phyloP scores from a whole-genome alignment of 2,797 vertebrate species.

The Erethizon dorsatum region DNA sequence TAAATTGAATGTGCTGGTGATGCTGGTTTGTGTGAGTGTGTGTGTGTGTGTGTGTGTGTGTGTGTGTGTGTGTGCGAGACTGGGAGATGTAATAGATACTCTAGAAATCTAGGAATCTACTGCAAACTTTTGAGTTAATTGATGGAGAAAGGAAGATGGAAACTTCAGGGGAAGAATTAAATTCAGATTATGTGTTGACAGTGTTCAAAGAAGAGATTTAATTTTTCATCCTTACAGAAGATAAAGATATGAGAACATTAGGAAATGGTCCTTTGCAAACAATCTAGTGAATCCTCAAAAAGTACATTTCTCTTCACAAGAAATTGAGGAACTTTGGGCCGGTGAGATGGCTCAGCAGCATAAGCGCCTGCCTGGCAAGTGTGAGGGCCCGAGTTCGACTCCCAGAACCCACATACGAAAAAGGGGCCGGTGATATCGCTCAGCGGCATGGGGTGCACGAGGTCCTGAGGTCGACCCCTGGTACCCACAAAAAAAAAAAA shows the following conservation, averaged over 20 bases:
- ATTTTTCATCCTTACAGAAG: slow-evolving; percentile 98
- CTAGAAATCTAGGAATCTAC: slow-evolving; percentile 94
- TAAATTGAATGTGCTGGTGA: slow-evolving; percentile 94
- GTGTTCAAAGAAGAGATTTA: slow-evolving; percentile 96
- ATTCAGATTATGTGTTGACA: slow-evolving; percentile 92
- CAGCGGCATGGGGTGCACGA: no score
- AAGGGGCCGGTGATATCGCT: no score
- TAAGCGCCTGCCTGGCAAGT: no score
- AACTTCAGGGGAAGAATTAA: slow-evolving; percentile 98
- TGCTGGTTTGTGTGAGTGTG: slow-evolving; percentile 78
- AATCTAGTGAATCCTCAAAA: slow-evolving; percentile 96
- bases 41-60: neutral
- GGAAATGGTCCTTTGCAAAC: slow-evolving; percentile 96
- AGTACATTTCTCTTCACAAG: slow-evolving; percentile 88
- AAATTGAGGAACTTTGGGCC: slow-evolving; percentile 91
- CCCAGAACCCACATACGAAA: no score
- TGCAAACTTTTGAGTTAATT: slow-evolving; percentile 98
- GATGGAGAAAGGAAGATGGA: slow-evolving; percentile 97
- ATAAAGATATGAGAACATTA: slow-evolving; percentile 96
- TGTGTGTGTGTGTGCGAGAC: slow-evolving; percentile 90
- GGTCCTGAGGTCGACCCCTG: no score
- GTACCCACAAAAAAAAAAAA: no score
- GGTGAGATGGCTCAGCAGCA: no score
- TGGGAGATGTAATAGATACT: slow-evolving; percentile 97
- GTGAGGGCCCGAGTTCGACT: no score